phyloP scores from a whole-genome alignment of 2,113 vertebrate genomes.

The Echinops telfairi region DNA sequence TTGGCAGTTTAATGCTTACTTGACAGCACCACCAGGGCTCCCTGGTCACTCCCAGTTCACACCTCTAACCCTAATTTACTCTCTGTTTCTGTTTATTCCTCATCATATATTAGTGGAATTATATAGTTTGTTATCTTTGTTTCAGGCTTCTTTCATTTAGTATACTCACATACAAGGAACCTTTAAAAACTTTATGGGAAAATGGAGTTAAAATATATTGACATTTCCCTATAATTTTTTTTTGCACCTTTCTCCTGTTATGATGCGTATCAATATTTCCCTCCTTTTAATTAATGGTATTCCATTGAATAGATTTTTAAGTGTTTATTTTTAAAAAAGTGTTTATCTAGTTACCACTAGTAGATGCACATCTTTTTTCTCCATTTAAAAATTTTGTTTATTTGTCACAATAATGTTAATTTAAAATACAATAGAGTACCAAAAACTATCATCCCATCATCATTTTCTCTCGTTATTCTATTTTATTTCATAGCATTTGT shows the following conservation, averaged over 20 bases:
- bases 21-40: too few relatives aligned
- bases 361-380: background rate
- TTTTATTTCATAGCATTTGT: background rate
- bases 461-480: background rate
- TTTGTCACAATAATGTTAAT: background rate
- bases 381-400: too few relatives aligned
- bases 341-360: background rate
- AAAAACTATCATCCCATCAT: background rate
- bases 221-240: too few relatives aligned
- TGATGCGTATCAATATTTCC: background rate
- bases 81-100: background rate
- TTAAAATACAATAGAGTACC: background rate
- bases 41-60: background rate
- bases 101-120: background rate
- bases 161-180: background rate
- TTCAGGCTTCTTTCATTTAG: background rate
- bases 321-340: too few relatives aligned
- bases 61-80: background rate
- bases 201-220: too few relatives aligned
- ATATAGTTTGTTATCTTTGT: background rate
- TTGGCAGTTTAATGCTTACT: too few relatives aligned
- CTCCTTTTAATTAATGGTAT: background rate
- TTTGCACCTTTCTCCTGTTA: too few relatives aligned
- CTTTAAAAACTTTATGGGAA: too few relatives aligned
- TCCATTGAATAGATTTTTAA: background rate